Evolutionary conservation across 2,797 vertebrate species (phyloP), one percentile per base, ranked within the genome.

Genomic region (Linurgus olivaceus): DNA sequence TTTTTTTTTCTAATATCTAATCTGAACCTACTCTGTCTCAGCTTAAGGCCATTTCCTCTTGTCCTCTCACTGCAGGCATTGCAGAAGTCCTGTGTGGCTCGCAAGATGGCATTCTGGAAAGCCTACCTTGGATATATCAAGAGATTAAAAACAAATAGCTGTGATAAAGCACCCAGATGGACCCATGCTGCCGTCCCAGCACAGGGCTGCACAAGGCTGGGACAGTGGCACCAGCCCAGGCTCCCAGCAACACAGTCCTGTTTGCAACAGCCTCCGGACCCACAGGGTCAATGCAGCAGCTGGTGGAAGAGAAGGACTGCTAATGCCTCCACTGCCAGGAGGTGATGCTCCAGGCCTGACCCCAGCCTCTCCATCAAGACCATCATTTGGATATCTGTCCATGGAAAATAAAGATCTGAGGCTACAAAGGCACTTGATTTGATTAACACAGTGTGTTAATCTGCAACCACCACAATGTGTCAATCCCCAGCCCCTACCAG

Each of bases 291-390:
- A 76, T 2, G 37, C 75, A 84, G 17, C 33, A 20, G 0, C 0
- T 16, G 37, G 17, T 35, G 21, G 42, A 85, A 75, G 58, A 0
- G 0, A 44, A 81, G 35, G 20, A 37, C 44, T 73, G 74, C 51
- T 38, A 55, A 65, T 0, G 0, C 33, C 87, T 78, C 42, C 3
- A 2, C 67, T 55, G 59, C 72, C 58, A 63, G 47, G 51, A 85
- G 58, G n/a, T 66, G 67, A 48, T 73, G 55, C 71, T 93, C 63
- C 81, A 82, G 74, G 71, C 58, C 35, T 73, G 87, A 95, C 71
- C 59, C 25, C 59, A 68, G 75, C 63, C 47, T 90, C 80, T 88
- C 58, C 4, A 2, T 19, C 80, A 84, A 31, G 33, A 77, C 73
- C 58, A 86, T 62, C 62, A 76, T 73, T 18, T 45, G 70, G 57